Evolutionary conservation across 2,797 vertebrate genomes (phyloP).

Genomic region (Artibeus jamaicensis): DNA sequence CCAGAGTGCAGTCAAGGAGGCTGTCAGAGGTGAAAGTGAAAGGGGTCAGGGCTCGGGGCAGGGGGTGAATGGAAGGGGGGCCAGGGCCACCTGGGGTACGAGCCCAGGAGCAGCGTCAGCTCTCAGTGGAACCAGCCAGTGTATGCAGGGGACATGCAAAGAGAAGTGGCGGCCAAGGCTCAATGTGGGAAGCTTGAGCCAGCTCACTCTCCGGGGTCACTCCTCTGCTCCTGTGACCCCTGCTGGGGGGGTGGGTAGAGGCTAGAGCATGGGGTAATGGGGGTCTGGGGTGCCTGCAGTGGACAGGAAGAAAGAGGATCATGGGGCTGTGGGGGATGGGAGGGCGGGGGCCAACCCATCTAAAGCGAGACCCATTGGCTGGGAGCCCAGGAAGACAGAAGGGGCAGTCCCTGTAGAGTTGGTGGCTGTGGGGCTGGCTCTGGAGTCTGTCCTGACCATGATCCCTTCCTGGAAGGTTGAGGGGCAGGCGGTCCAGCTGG

Average conservation of each 20-base stretch:
- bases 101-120: background rate
- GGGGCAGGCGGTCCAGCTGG: background rate
- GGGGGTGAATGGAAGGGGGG: accelerated
- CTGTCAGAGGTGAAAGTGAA: too few species aligned
- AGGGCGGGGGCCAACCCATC: background rate
- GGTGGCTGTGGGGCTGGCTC: background rate
- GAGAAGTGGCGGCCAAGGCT: background rate
- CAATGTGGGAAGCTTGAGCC: accelerated
- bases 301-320: background rate
- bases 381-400: background rate
- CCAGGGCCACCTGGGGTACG: background rate
- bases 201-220: background rate
- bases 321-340: background rate
- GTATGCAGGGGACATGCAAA: accelerated
- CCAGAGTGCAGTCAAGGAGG: background rate
- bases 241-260: background rate
- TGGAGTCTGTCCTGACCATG: background rate
- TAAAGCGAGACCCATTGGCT: background rate
- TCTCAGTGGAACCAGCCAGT: background rate
- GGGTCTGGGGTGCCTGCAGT: background rate
- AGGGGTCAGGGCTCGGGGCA: background rate
- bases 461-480: background rate
- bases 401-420: background rate
- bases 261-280: accelerated
- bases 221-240: background rate